Percentiles rank a stretch among this genome's conserved stretches.
Evolutionary conservation across 2,113 vertebrate genomes (phyloP).

Genomic region (Oophaga pumilio): DNA sequence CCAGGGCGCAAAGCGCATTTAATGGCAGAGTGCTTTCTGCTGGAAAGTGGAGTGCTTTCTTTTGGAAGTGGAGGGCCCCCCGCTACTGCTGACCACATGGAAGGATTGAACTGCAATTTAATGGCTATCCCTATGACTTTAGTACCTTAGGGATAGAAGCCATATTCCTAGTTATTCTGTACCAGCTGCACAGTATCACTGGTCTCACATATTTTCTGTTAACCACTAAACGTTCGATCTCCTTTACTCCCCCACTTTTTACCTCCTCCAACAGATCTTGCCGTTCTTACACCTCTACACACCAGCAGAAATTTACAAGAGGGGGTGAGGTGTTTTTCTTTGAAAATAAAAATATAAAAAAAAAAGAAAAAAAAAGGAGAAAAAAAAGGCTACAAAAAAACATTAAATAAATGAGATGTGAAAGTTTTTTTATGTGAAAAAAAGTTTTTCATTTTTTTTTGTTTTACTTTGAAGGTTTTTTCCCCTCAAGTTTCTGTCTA

Average conservation of each 20-base stretch:
- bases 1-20: background rate
- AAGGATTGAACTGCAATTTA: background rate
- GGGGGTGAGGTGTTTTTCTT: slow-evolving; percentile 32
- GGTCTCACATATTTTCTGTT: slow-evolving; percentile 24
- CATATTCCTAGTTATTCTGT: slow-evolving; percentile 18
- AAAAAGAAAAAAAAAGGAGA: slow-evolving; percentile 12
- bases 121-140: slow-evolving; percentile 21
- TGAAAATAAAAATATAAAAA: slow-evolving; percentile 23
- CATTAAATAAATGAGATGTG: slow-evolving; percentile 45
- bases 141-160: slow-evolving; percentile 16
- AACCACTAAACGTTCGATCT: slow-evolving; percentile 49
- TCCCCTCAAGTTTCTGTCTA: slow-evolving; percentile 51
- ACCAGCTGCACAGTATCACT: slow-evolving; percentile 48
- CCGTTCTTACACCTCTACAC: slow-evolving; percentile 42
- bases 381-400: no score
- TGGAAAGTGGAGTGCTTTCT: background rate
- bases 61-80: background rate
- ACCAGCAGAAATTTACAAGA: slow-evolving; percentile 50
- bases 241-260: slow-evolving; percentile 27
- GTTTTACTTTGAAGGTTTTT: slow-evolving; percentile 53
- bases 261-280: slow-evolving; percentile 6
- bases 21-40: slow-evolving; percentile 47
- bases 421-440: slow-evolving; percentile 48
- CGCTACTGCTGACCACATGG: slow-evolving; percentile 22
- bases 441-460: slow-evolving; percentile 46